Conservation (phyloP, 2,888 invertebrate species). For the Thymelicus sylvestris region DNA sequence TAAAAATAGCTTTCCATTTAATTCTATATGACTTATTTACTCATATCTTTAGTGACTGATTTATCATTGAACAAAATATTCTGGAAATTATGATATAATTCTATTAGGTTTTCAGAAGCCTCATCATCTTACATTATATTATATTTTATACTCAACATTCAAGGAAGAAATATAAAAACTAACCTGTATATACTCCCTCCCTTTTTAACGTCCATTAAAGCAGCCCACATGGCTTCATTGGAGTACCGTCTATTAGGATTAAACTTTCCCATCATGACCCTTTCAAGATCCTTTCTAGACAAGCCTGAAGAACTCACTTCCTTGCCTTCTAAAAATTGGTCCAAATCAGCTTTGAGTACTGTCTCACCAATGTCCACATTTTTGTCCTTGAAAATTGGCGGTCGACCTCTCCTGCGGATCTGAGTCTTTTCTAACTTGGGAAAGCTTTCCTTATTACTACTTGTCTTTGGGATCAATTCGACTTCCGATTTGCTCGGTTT, state of each 20-base stretch:
- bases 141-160: no score
- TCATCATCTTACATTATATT: no score
- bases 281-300: conserved; percentile 76
- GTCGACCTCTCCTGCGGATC: conserved; percentile 67
- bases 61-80: no score
- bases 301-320: conserved; percentile 80
- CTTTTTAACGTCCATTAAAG: conserved; percentile 85
- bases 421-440: conserved; percentile 63
- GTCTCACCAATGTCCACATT: conserved; percentile 77
- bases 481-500: conserved; percentile 70
- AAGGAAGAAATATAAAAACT: conserved; percentile 37
- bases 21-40: no score
- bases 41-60: no score
- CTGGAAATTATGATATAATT: no score
- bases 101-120: no score
- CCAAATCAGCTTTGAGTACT: conserved; percentile 76
- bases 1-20: no score
- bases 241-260: conserved; percentile 80
- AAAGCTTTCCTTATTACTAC: conserved; percentile 56
- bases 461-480: conserved; percentile 71
- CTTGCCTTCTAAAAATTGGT: conserved; percentile 79
- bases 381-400: conserved; percentile 76
- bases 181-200: conserved; percentile 86
- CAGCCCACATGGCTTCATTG: conserved; percentile 84
- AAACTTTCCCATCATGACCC: conserved; percentile 83